phyloP scores from a whole-genome alignment of 2,888 invertebrate genomes.

The Acanthococcus lagerstroemiae region DNA sequence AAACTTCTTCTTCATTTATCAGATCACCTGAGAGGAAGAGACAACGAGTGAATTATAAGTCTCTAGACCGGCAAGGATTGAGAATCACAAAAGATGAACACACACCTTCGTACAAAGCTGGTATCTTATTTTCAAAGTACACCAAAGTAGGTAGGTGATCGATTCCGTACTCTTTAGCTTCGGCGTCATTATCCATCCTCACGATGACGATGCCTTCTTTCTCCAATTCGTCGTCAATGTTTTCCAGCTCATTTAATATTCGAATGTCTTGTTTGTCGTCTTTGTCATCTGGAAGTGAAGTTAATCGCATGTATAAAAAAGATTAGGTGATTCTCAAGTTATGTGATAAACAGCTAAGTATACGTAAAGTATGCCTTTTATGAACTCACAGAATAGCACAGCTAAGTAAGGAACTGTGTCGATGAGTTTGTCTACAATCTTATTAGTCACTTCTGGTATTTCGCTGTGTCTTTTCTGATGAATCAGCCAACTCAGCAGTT shows the following conservation, averaged over 20 bases:
- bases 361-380: background rate
- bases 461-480: slow-evolving; percentile 84
- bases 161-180: slow-evolving; percentile 83
- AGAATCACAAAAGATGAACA: too few relatives aligned
- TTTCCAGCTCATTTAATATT: slow-evolving; percentile 78
- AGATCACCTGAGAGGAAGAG: slow-evolving; percentile 69
- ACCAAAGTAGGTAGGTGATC: slow-evolving; percentile 76
- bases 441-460: slow-evolving; percentile 84
- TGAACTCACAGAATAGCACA: slow-evolving; percentile 77
- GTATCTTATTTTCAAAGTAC: slow-evolving; percentile 85
- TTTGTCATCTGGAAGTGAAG: slow-evolving; percentile 61
- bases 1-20: slow-evolving; percentile 81
- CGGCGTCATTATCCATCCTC: slow-evolving; percentile 77
- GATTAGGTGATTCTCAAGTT: too few relatives aligned
- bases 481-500: slow-evolving; percentile 76
- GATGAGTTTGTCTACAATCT: slow-evolving; percentile 85
- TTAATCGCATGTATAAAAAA: background rate
- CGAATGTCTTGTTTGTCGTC: slow-evolving; percentile 81
- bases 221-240: slow-evolving; percentile 83
- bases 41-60: too few relatives aligned
- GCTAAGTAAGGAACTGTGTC: slow-evolving; percentile 70
- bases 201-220: slow-evolving; percentile 84
- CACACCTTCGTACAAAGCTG: slow-evolving; percentile 71
- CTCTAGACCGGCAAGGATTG: too few relatives aligned
- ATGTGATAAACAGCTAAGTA: too few relatives aligned